A percentile compares a stretch with the other conserved stretches of the same genome.
These are phyloP conservation scores for Xanthorhoe spadicearia DNA, from an alignment of 2,888 invertebrate species.

Conservation along the genomic window DNA sequence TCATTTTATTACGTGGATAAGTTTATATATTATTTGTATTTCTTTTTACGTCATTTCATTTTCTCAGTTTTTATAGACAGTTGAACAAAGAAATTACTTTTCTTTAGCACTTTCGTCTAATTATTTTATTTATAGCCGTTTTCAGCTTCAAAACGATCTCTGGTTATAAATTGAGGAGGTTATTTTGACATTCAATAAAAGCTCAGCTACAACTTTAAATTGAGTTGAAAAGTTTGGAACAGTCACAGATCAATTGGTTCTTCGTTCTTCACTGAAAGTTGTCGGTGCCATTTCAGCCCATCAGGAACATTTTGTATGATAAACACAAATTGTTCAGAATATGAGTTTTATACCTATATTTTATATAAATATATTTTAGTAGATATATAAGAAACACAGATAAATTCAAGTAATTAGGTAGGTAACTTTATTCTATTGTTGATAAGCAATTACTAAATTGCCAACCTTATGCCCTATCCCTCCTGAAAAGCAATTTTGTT, in stretches of 20 bases:
- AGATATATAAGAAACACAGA: neutral
- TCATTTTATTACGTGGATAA: constrained; percentile 10
- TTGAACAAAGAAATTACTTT: neutral
- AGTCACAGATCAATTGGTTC: too few relatives aligned
- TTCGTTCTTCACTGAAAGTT: too few relatives aligned
- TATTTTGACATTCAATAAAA: neutral
- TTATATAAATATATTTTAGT: too few relatives aligned
- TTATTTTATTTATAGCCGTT: neutral
- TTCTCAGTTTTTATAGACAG: constrained; percentile 1
- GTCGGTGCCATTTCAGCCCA: too few relatives aligned
- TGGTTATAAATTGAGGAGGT: neutral
- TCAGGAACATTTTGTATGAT: too few relatives aligned
- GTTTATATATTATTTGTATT: constrained; percentile 18
- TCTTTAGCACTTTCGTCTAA: neutral
- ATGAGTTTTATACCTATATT: too few relatives aligned
- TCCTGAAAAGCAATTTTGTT: constrained; percentile 10
- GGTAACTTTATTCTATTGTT: constrained; percentile 9
- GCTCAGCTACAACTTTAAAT: constrained; percentile 34
- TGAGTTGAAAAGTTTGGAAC: constrained; percentile 17
- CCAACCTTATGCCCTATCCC: neutral
- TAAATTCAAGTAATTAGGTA: constrained; percentile 10
- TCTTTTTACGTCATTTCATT: constrained; percentile 20
- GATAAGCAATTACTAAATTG: constrained; percentile 14
- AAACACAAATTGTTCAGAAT: too few relatives aligned
- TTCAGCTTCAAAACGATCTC: neutral